Evolutionary conservation across 1,140 invertebrate genomes (phyloP), one percentile per base, ranked within the genome.

Genomic region (Bathynomus jamesi): DNA sequence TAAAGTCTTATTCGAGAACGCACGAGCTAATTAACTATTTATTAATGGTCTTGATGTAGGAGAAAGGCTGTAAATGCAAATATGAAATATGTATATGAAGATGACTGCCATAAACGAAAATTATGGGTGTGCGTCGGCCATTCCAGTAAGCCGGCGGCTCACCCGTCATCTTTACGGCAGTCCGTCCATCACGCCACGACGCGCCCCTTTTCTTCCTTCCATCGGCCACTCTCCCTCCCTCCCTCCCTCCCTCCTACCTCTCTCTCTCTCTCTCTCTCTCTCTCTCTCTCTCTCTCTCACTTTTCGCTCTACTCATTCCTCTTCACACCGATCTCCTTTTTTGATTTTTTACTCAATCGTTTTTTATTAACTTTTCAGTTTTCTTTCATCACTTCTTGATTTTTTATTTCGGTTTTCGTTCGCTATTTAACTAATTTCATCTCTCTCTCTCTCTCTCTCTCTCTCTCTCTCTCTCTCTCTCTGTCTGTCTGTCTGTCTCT

Each of bases 191-290:
- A 40, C 27, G 17, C 62, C 28, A 7, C 32, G 62, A 30, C 46
- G 11, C 40, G 4, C n/a, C n/a, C 70, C 11, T 64, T 30, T 32
- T 31, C 11, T 10, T 25, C 53, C 28, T 28, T 61, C 61, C 30
- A 32, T 63, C 66, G 21, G 31, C 25, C 40, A n/a, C 29, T 27
- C 31, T 27, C 28, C n/a, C 46, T n/a, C 71, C 61, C 32, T 40
- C 32, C 32, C 32, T 40, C 32, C 17, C 32, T 40, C 32, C 17
- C 32, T 40, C 17, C 17, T 40, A 40, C 17, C 66, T 11, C 21
- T 46, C 31, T 27, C 25, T 32, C 17, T 32, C 1, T 4, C 69
- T 62, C 61, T 70, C 60, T 70, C 61, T 63, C 61, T 70, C 61
- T 8, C 62, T 24, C 62, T 28, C 4, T 28, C 62, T 5, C 62